These are phyloP conservation scores for Argya squamiceps DNA, from an alignment of 2,797 vertebrate species.

Conservation along the genomic window DNA sequence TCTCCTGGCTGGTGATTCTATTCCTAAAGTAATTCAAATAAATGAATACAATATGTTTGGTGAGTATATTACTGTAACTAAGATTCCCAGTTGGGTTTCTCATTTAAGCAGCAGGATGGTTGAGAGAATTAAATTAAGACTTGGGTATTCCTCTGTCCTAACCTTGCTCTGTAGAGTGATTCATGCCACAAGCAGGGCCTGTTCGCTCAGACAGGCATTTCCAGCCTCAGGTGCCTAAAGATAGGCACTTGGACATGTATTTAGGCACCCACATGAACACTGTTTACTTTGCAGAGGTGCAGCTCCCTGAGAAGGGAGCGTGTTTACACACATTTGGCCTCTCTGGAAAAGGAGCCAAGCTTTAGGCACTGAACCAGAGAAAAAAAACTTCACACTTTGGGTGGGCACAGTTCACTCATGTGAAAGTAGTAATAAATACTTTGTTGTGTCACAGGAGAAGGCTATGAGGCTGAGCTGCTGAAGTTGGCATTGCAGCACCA, in stretches of 20 bases:
- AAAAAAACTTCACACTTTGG: not conserved
- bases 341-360: not conserved
- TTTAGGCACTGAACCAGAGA: not conserved
- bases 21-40: slow-evolving; percentile 33
- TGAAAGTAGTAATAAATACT: not conserved
- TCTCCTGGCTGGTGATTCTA: not conserved
- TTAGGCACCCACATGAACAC: not conserved
- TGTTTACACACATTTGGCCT: not conserved
- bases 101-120: slow-evolving; percentile 20
- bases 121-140: slow-evolving; percentile 29
- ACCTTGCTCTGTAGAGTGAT: not conserved
- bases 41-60: slow-evolving; percentile 24
- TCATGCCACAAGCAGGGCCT: not conserved
- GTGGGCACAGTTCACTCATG: not conserved
- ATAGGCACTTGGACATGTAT: not conserved
- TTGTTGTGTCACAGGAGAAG: not conserved
- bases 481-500: not conserved
- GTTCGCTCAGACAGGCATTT: not conserved
- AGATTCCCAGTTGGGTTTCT: slow-evolving; percentile 28
- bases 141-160: not conserved
- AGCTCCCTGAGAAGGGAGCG: not conserved
- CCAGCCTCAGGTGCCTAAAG: not conserved
- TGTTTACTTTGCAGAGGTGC: slow-evolving; percentile 8
- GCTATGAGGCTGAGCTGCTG: not conserved
- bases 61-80: slow-evolving; percentile 39